These are phyloP conservation scores for Eumeta japonica DNA, from an alignment of 1,140 invertebrate species.

Conservation along the genomic window DNA sequence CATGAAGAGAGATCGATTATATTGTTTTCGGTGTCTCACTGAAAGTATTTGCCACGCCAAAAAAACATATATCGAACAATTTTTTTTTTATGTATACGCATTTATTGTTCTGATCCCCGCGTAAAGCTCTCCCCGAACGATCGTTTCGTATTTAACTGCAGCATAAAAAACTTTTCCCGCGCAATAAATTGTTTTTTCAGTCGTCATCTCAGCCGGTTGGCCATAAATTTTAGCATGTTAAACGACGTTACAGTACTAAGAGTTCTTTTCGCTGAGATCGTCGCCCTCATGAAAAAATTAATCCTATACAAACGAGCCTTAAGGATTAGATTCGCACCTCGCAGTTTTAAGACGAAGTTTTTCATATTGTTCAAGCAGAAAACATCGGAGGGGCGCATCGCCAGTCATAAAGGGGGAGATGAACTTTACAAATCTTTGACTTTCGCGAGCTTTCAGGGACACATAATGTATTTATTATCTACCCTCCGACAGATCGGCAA, in stretches of 20 bases:
- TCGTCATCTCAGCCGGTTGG: constrained; percentile 22
- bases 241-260: constrained; percentile 31
- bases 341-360: constrained; percentile 30
- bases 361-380: constrained; percentile 49
- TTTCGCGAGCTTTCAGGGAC: constrained; percentile 53
- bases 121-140: too few relatives aligned
- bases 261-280: too few relatives aligned
- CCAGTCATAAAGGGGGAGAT: constrained; percentile 52
- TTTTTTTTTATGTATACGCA: too few relatives aligned
- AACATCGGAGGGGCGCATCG: constrained; percentile 44
- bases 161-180: too few relatives aligned
- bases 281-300: too few relatives aligned
- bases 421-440: constrained; percentile 55
- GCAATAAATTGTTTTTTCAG: constrained; percentile 31
- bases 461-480: constrained; percentile 56
- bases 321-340: constrained; percentile 16
- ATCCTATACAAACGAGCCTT: too few relatives aligned
- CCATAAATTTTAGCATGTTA: constrained; percentile 45
- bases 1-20: too few relatives aligned
- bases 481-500: constrained; percentile 51
- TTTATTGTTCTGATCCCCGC: too few relatives aligned
- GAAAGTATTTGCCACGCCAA: too few relatives aligned
- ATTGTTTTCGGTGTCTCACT: too few relatives aligned
- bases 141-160: too few relatives aligned
- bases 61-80: too few relatives aligned